These are phyloP conservation scores for Tetraneura akinire DNA, from an alignment of 1,140 invertebrate species.

Conservation along the genomic window DNA sequence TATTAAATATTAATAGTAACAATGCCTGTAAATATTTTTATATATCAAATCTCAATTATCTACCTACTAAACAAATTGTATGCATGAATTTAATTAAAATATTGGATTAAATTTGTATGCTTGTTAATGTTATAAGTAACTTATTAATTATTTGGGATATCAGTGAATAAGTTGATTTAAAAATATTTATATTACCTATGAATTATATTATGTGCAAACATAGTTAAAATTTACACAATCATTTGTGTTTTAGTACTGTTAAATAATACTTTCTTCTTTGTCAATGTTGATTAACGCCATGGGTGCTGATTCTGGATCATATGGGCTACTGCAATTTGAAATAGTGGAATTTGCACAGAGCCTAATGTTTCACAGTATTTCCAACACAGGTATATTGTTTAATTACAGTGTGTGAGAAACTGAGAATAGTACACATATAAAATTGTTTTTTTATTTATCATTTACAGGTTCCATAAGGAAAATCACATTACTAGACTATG, in stretches of 20 bases:
- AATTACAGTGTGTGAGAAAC: not conserved
- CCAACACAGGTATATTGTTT: conserved; percentile 68
- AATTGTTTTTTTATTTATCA: not conserved
- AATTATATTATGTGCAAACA: no score
- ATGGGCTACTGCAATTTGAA: conserved; percentile 80
- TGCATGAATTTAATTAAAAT: no score
- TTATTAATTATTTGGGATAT: no score
- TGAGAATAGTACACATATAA: not conserved
- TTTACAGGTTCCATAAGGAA: conserved; percentile 74
- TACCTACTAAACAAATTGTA: no score
- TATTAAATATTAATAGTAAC: no score
- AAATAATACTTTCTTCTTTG: conserved; percentile 64
- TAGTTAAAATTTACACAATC: no score
- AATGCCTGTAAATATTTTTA: no score
- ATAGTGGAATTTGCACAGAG: conserved; percentile 76
- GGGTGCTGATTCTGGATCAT: conserved; percentile 79
- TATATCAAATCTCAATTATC: no score
- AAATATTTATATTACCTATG: no score
- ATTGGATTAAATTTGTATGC: no score
- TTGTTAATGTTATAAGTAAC: no score
- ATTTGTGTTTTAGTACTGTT: conserved; percentile 77
- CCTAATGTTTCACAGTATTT: conserved; percentile 82
- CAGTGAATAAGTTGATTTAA: no score
- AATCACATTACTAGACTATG: conserved; percentile 77
- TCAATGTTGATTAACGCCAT: conserved; percentile 78